Base-by-base conservation (phyloP, 2,888 invertebrate species). In the Elgonia sp. region DNA sequence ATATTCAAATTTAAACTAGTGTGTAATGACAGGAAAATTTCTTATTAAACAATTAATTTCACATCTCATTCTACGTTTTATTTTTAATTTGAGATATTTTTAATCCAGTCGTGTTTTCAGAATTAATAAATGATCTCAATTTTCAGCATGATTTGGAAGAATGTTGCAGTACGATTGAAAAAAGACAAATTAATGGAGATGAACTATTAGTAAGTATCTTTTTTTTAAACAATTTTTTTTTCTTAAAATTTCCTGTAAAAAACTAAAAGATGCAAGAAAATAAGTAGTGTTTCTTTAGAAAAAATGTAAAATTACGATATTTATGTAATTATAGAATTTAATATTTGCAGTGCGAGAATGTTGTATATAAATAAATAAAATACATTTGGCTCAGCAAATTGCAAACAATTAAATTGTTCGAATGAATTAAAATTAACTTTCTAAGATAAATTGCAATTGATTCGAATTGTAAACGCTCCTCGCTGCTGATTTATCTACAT, bases 161-260 rank as follows among this genome's bases (percentile, higher is more conserved):
- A 37, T 94, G 93, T 86, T 94, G 94, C 87, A 91, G 92, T 53
- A 92, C 93, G 0, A 91, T 94, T 57, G 83, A 91, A 37, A 94
- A 94, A 88, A 92, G 94, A 21, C 92, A 93, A 73, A 92, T 94
- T 83, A 93, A 94, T 81, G 95, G 95, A 69, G 94, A 94, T 70
- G 92, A 92, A 72, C 88, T 95, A 18, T 75, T 94, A 90, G 94
- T 94, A 80, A 93, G 93, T 92, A 55, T 8, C 42, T 40, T 39
- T 40, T 16, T 5, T 2, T 29, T 3, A 29, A 29, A 29, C 1
- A 29, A 29, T 1, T 29, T 29, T 29, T n/a, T n/a, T n/a, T n/a
- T n/a, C n/a, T n/a, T n/a, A n/a, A n/a, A n/a, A n/a, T n/a, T n/a
- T n/a, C n/a, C n/a, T n/a, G n/a, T n/a, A n/a, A n/a, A n/a, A n/a